Evolutionary conservation across 2,888 invertebrate genomes (phyloP), one percentile per base, ranked within the genome.

Genomic region (Pemphredon lugubris): DNA sequence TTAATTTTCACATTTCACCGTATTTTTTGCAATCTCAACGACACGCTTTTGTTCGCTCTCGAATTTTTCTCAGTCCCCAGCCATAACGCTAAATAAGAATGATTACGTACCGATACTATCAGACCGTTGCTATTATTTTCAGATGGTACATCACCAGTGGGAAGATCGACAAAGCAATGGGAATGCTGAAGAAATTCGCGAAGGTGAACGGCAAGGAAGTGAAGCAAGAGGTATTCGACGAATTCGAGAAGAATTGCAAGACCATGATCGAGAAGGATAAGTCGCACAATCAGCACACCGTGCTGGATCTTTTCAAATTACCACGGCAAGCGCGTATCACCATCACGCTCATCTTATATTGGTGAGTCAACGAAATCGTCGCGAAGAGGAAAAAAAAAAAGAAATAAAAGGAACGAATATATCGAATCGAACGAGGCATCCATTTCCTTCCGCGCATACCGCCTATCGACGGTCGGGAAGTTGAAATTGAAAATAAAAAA

Each of bases 91-190:
- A n/a, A n/a, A n/a, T n/a, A n/a, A n/a, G n/a, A n/a, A n/a, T n/a
- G n/a, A n/a, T n/a, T n/a, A n/a, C n/a, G n/a, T n/a, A n/a, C n/a
- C n/a, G n/a, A n/a, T n/a, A n/a, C n/a, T n/a, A n/a, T n/a, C n/a
- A n/a, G n/a, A n/a, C n/a, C n/a, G n/a, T n/a, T n/a, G n/a, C n/a
- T n/a, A n/a, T n/a, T n/a, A n/a, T n/a, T 30, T 18, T 60, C 57
- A 88, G 96, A 82, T 97, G 97, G 97, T 90, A 97, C 61, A 94
- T 96, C 4, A 96, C 96, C 0, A 95, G 95, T 90, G 96, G 96
- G 1, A 93, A 94, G 86, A 91, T 95, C 0, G 95, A 95, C 83
- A 94, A 94, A 85, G 96, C 97, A 0, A 91, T 96, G 1, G 91
- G 90, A 0, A 96, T 97, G 75, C 91, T 97, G 85, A 94, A 94